Evolutionary conservation across 2,113 vertebrate species (phyloP).

Genomic region (Helogale parvula): DNA sequence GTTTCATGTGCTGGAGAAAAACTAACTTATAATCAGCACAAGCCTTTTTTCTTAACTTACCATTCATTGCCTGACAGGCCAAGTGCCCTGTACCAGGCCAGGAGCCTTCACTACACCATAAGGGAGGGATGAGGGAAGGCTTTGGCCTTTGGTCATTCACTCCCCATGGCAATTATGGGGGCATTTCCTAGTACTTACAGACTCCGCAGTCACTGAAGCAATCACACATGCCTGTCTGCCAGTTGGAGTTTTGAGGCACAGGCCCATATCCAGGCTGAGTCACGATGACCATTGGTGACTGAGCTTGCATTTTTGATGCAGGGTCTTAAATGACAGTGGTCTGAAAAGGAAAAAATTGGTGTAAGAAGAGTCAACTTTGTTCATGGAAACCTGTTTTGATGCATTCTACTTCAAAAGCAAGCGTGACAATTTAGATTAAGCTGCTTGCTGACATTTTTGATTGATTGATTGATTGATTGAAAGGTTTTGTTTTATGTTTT

Average conservation of each 20-base stretch:
- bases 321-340: background rate
- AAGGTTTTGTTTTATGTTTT: background rate
- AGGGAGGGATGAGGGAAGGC: background rate
- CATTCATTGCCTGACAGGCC: background rate
- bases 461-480: too few relatives aligned
- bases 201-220: slow-evolving; percentile 80
- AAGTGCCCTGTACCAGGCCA: background rate
- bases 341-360: slow-evolving; percentile 5
- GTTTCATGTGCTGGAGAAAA: background rate
- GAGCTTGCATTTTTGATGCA: slow-evolving; percentile 37
- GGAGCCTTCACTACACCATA: background rate
- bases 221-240: slow-evolving; percentile 83
- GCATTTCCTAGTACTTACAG: slow-evolving; percentile 78
- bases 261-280: slow-evolving; percentile 23
- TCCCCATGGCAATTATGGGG: fast-evolving
- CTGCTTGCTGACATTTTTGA: background rate
- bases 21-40: background rate
- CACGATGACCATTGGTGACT: background rate
- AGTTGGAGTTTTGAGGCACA: fast-evolving
- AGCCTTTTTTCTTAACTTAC: background rate
- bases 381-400: background rate
- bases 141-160: too few relatives aligned
- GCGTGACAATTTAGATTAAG: background rate
- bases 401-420: background rate
- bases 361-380: background rate